Conservation (phyloP, 2,113 vertebrate species). For the Oryzias melastigma region DNA sequence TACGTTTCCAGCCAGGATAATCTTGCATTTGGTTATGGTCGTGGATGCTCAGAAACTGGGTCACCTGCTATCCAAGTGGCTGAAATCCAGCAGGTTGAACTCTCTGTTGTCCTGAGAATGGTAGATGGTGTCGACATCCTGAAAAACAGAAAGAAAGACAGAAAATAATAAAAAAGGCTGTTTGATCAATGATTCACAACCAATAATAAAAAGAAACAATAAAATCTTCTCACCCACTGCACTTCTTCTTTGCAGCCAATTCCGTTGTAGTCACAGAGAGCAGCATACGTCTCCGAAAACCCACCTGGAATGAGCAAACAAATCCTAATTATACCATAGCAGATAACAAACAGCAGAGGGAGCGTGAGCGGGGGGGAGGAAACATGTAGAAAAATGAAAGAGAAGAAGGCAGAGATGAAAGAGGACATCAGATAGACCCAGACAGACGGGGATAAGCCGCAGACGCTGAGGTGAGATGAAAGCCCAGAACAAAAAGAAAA, state of each 20-base stretch:
- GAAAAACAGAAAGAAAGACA: slow-evolving; percentile 20
- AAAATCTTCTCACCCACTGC: slow-evolving; percentile 73
- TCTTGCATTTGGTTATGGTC: slow-evolving; percentile 2
- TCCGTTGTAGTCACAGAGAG: slow-evolving; percentile 81
- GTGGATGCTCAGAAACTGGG: slow-evolving; percentile 24
- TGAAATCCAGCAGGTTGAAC: slow-evolving; percentile 89
- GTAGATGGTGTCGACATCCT: slow-evolving; percentile 95
- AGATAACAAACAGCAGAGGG: slow-evolving; percentile 11
- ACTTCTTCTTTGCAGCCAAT: slow-evolving; percentile 83
- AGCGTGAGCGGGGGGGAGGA: background rate
- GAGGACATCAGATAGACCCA: slow-evolving; percentile 11
- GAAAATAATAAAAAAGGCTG: slow-evolving; percentile 5
- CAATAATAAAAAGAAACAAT: slow-evolving; percentile 5
- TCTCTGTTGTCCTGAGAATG: slow-evolving; percentile 91
- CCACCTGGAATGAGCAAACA: slow-evolving; percentile 68
- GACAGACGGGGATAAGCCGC: slow-evolving; percentile 12
- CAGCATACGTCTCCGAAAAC: slow-evolving; percentile 81
- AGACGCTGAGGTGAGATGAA: slow-evolving; percentile 59
- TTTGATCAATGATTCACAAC: background rate
- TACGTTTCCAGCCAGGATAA: background rate
- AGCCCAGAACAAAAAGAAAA: slow-evolving; percentile 36
- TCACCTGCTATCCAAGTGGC: slow-evolving; percentile 90
- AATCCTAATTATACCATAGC: slow-evolving; percentile 9
- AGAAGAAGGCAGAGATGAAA: slow-evolving; percentile 38
- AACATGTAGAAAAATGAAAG: background rate